Percentiles rank a stretch among this genome's conserved stretches.
Conservation (phyloP, 2,888 invertebrate genomes). For the Ischnura elegans region DNA sequence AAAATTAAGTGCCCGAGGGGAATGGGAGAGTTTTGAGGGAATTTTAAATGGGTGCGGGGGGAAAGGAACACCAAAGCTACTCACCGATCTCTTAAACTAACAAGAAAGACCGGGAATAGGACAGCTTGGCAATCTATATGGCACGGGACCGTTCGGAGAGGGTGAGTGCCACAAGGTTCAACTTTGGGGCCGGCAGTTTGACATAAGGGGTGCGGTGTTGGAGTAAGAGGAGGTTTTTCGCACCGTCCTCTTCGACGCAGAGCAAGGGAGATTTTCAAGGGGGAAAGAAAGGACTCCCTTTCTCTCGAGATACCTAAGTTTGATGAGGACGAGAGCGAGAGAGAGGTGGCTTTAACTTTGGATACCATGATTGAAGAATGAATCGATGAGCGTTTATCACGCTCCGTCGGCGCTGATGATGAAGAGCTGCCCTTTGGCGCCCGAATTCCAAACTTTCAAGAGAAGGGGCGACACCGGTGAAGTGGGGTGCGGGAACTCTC, state of each 20-base stretch:
- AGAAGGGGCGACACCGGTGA: neutral
- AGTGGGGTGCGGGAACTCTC: too few species aligned
- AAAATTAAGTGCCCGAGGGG: too few species aligned
- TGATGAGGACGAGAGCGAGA: neutral
- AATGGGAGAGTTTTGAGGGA: too few species aligned
- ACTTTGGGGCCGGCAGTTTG: neutral
- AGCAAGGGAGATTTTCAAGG: neutral
- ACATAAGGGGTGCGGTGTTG: neutral
- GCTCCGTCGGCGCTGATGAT: conserved; percentile 46
- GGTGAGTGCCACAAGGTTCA: neutral
- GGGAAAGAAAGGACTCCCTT: neutral
- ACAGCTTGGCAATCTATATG: neutral
- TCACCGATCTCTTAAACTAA: conserved; percentile 53
- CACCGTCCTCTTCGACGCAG: neutral
- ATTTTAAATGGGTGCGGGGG: too few species aligned
- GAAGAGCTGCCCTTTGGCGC: conserved; percentile 43
- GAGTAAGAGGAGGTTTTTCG: neutral
- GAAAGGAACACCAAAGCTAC: neutral
- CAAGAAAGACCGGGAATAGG: neutral
- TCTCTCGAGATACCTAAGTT: neutral
- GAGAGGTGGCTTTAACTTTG: conserved; percentile 5
- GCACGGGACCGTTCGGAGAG: neutral
- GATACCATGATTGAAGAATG: conserved; percentile 52
- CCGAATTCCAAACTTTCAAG: conserved; percentile 50
- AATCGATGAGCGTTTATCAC: conserved; percentile 60